Evolutionary conservation across 1,140 invertebrate genomes (phyloP), one percentile per base, ranked within the genome.

Genomic region (Microplitis mediator): DNA sequence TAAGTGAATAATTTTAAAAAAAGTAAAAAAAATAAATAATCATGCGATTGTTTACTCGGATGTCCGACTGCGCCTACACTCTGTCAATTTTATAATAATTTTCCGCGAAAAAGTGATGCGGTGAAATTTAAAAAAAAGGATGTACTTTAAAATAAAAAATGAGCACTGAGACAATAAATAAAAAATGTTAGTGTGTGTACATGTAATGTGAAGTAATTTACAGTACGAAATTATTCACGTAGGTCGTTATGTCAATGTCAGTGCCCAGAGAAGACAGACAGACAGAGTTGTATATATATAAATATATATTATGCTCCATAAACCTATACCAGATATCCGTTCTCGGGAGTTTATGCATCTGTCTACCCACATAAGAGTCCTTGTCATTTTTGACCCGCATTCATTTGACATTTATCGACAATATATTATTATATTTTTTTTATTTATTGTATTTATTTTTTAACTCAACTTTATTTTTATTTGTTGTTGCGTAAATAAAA

Each of bases 301-400:
- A n/a, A n/a, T 45, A 36, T 36, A 65, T 51, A 32, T 51, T 6
- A 65, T 11, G n/a, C 14, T 51, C 45, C 45, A 54, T 32, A 65
- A 35, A 56, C 51, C 32, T 63, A 36, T 63, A 36, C 8, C 13
- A 36, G 35, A 63, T 61, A 61, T 61, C 62, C 36, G 62, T 13
- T 35, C 23, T 36, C 9, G 6, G 2, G 14, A 11, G n/a, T 61
- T 13, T 61, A 35, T 61, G 60, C 13, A 35, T 45, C 34, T 52
- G 34, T 69, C 66, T 56, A 36, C 51, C 23, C 66, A 56, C 54
- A 54, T 56, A 34, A 56, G 14, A 67, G 45, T 35, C 32, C 65
- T 13, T 56, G 63, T 65, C 65, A 56, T 54, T 16, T 23, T 54
- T 68, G 50, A 56, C 65, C 65, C 65, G 64, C 64, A 66, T 66